Percentiles rank a stretch among this genome's conserved stretches.
Conservation (phyloP, 1,140 invertebrate genomes). For the Piezodorus guildinii region DNA sequence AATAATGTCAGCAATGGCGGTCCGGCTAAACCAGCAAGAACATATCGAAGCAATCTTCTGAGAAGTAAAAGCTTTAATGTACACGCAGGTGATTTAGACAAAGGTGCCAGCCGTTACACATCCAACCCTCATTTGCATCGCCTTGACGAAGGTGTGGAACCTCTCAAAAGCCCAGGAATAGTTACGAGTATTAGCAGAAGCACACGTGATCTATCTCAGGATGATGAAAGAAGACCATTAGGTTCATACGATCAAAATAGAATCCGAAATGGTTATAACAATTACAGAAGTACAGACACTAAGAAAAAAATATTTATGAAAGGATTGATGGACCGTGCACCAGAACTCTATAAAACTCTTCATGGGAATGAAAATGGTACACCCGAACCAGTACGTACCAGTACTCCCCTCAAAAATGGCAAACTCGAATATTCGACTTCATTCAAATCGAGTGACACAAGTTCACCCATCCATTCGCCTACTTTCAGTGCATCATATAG, state of each 20-base stretch:
- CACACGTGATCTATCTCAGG: slow-evolving; percentile 49
- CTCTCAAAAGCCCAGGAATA: slow-evolving; percentile 70
- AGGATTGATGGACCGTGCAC: slow-evolving; percentile 56
- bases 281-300: slow-evolving; percentile 34
- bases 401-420: slow-evolving; percentile 28
- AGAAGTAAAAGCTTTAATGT: slow-evolving; percentile 78
- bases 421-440: slow-evolving; percentile 29
- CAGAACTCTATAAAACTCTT: slow-evolving; percentile 58
- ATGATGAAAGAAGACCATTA: slow-evolving; percentile 28
- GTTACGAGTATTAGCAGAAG: slow-evolving; percentile 71
- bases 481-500: slow-evolving; percentile 28
- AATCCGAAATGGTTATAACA: slow-evolving; percentile 31
- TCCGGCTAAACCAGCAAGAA: slow-evolving; percentile 58
- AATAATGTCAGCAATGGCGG: slow-evolving; percentile 48
- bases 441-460: slow-evolving; percentile 28
- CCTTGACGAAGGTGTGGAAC: slow-evolving; percentile 52
- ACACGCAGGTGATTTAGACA: slow-evolving; percentile 38
- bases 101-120: slow-evolving; percentile 42
- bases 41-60: slow-evolving; percentile 57
- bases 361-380: slow-evolving; percentile 36
- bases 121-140: slow-evolving; percentile 61
- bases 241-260: slow-evolving; percentile 36
- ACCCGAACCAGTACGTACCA: slow-evolving; percentile 21
- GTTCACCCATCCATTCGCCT: slow-evolving; percentile 25
- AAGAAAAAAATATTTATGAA: slow-evolving; percentile 59